Conservation (phyloP, 2,888 invertebrate species). For the Stegophylla sp. region DNA sequence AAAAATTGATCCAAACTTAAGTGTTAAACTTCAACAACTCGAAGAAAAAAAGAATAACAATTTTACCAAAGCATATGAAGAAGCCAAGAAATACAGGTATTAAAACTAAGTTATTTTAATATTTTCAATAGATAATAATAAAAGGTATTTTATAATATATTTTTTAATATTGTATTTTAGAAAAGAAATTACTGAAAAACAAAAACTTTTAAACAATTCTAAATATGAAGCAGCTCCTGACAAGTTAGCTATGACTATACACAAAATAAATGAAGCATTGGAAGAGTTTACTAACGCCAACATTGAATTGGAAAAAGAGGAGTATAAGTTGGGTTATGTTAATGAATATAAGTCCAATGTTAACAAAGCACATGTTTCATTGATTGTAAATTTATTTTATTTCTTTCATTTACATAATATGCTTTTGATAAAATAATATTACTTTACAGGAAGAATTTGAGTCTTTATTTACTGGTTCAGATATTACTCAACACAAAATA, state of each 20-base stretch:
- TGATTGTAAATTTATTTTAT: conserved; percentile 36
- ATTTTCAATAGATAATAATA: background rate
- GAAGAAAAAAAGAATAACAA: conserved; percentile 35
- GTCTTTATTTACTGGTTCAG: conserved; percentile 45
- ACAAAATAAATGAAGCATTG: conserved; percentile 33
- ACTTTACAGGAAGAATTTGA: conserved; percentile 46
- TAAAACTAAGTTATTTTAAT: background rate
- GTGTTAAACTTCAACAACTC: conserved; percentile 36
- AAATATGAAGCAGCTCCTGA: conserved; percentile 33
- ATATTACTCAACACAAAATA: conserved; percentile 47
- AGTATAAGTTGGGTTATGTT: conserved; percentile 14
- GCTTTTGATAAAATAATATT: conserved; percentile 3
- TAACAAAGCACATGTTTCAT: conserved; percentile 24
- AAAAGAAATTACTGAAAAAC: conserved; percentile 38
- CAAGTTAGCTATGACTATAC: conserved; percentile 28
- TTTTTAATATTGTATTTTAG: conserved; percentile 26
- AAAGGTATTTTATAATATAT: background rate
- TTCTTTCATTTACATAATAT: background rate
- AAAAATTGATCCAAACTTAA: conserved; percentile 41
- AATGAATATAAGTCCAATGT: conserved; percentile 26
- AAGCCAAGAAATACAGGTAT: conserved; percentile 32
- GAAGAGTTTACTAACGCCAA: conserved; percentile 19
- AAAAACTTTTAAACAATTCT: conserved; percentile 40
- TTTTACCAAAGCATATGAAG: conserved; percentile 24
- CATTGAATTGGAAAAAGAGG: conserved; percentile 32